A percentile compares a stretch with the other conserved stretches of the same genome.
Conservation (phyloP, 2,888 invertebrate species). For the Lumbricus terrestris region DNA sequence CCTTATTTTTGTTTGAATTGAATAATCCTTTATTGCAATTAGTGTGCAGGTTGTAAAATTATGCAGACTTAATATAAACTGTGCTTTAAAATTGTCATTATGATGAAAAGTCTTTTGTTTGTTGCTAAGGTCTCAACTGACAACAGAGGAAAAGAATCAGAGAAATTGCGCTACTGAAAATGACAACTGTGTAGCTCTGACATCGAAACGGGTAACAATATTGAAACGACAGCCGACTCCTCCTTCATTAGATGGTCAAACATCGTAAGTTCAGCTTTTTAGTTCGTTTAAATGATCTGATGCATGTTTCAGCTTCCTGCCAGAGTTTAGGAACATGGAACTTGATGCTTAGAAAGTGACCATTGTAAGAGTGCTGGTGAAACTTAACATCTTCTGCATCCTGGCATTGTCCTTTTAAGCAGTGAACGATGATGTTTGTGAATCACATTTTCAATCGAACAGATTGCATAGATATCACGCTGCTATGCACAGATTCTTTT, state of each 20-base stretch:
- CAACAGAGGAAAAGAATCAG: background rate
- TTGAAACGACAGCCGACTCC: slow-evolving; percentile 3
- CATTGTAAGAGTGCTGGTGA: background rate
- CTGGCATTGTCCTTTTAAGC: background rate
- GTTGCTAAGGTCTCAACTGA: background rate
- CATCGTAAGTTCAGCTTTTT: background rate
- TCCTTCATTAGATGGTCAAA: background rate
- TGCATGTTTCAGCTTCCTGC: background rate
- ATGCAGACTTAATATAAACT: background rate
- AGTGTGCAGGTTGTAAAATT: background rate
- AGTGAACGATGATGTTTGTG: background rate
- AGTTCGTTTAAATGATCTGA: background rate
- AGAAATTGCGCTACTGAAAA: background rate
- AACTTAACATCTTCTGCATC: background rate
- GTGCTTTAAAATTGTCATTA: background rate
- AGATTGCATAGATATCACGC: too few relatives aligned
- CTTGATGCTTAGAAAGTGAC: background rate
- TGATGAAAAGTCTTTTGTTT: background rate
- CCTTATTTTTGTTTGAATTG: background rate
- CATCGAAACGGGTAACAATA: background rate
- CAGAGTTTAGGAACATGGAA: background rate
- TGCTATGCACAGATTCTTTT: too few relatives aligned
- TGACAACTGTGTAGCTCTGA: background rate
- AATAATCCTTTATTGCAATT: background rate
- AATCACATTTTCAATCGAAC: too few relatives aligned